Evolutionary conservation across 1,140 invertebrate species (phyloP), one percentile per base, ranked within the genome.

Genomic region (Drosophila erecta): DNA sequence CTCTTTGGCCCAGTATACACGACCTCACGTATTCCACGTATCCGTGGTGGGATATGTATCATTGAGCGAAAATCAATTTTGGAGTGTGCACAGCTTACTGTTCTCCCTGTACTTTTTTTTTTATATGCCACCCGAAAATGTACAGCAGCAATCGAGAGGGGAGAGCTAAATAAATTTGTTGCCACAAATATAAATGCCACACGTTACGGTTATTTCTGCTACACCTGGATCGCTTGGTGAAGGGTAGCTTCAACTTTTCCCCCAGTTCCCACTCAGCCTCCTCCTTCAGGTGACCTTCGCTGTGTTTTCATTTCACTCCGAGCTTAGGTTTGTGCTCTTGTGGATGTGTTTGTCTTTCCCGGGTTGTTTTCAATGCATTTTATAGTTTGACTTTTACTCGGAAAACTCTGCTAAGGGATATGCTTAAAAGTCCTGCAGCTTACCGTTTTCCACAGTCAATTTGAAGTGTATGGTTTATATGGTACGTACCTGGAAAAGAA

Each of bases 171-270:
- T 85, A 85, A 85, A 85, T 85, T 85, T 74, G 73, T 71, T 75
- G 74, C 81, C 81, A 80, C 77, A 86, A 81, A 81, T 81, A 87
- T 81, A 87, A 86, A 81, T 72, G 73, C 81, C 77, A 86, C 81
- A 87, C 79, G 79, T 89, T 87, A 87, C 80, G 83, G 83, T 87
- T 86, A 69, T 83, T 86, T 76, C 53, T 72, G 72, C 56, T 64
- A 78, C 62, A 73, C 70, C 70, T 73, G 72, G 24, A 44, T 24
- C 35, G 5, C 24, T 47, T 37, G 41, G 40, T 47, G 56, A 61
- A 61, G 49, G 49, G 35, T 41, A 47, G 38, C 44, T n/a, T 3
- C 49, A 33, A 40, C 22, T 22, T 20, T 5, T 44, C 14, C 46
- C n/a, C 24, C 24, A 3, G 10, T 47, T 27, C 22, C 22, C 22